Conservation (phyloP, 1,140 invertebrate genomes). For the Dolichoris vasculosae region DNA sequence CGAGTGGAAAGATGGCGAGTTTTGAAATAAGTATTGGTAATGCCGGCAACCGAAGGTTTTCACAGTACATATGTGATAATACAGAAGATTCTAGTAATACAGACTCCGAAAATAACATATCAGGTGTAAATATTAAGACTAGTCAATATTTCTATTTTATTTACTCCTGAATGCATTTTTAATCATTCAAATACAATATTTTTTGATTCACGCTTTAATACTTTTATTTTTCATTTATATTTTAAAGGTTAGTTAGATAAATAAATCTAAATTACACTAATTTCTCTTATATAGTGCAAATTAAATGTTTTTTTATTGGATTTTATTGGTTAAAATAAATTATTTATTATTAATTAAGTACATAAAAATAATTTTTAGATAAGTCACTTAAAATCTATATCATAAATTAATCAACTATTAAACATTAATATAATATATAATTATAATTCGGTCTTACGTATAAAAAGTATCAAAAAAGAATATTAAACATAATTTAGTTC, state of each 20-base stretch:
- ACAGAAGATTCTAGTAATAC: conserved; percentile 32
- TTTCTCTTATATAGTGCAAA: no score
- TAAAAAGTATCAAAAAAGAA: no score
- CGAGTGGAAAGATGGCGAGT: conserved; percentile 61
- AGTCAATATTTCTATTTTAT: background rate
- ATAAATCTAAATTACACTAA: no score
- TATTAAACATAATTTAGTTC: no score
- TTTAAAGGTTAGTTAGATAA: background rate
- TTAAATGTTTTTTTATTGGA: no score
- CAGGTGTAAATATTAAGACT: background rate
- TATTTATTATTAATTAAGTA: no score
- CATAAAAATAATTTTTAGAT: no score
- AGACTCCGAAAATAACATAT: background rate
- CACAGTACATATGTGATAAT: conserved; percentile 55
- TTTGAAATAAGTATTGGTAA: conserved; percentile 72
- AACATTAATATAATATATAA: no score
- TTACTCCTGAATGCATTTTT: background rate
- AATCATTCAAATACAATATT: background rate
- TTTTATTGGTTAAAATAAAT: no score
- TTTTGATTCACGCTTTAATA: background rate
- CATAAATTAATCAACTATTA: no score
- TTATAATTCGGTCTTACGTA: no score
- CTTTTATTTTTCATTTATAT: background rate
- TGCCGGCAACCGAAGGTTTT: conserved; percentile 65
- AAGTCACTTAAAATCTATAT: no score